These are phyloP conservation scores for Gonocerus acuteangulatus DNA, from an alignment of 2,888 invertebrate genomes.

Conservation along the genomic window DNA sequence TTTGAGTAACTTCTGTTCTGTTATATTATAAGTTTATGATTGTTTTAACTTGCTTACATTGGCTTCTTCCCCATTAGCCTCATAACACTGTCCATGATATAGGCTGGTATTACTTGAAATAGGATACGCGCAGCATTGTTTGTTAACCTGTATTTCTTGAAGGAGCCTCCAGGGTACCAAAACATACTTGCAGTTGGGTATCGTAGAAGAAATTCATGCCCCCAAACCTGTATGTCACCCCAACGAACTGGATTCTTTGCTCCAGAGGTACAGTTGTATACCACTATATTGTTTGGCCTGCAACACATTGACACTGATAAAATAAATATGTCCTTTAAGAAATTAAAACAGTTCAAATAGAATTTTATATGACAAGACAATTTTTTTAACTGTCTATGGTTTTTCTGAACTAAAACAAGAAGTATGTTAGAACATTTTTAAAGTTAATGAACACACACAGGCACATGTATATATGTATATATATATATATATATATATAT, in stretches of 20 bases:
- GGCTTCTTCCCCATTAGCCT: constrained; percentile 49
- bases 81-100: constrained; percentile 48
- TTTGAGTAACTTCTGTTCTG: too few relatives aligned
- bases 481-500: too few relatives aligned
- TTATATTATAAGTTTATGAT: too few relatives aligned
- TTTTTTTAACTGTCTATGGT: too few relatives aligned
- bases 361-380: too few relatives aligned
- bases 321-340: too few relatives aligned
- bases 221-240: constrained; percentile 47
- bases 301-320: too few relatives aligned
- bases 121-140: constrained; percentile 48
- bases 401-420: too few relatives aligned
- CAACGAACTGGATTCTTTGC: constrained; percentile 52
- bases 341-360: too few relatives aligned
- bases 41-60: constrained; percentile 43
- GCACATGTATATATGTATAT: too few relatives aligned
- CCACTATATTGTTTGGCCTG: constrained; percentile 44
- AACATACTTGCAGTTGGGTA: constrained; percentile 49
- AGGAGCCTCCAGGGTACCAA: constrained; percentile 46
- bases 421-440: too few relatives aligned
- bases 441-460: too few relatives aligned
- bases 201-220: constrained; percentile 41
- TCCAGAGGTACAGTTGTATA: constrained; percentile 57
- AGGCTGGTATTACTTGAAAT: constrained; percentile 53
- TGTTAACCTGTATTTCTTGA: constrained; percentile 44